phyloP scores from a whole-genome alignment of 2,888 invertebrate species.

The Dryocosmus kuriphilus region DNA sequence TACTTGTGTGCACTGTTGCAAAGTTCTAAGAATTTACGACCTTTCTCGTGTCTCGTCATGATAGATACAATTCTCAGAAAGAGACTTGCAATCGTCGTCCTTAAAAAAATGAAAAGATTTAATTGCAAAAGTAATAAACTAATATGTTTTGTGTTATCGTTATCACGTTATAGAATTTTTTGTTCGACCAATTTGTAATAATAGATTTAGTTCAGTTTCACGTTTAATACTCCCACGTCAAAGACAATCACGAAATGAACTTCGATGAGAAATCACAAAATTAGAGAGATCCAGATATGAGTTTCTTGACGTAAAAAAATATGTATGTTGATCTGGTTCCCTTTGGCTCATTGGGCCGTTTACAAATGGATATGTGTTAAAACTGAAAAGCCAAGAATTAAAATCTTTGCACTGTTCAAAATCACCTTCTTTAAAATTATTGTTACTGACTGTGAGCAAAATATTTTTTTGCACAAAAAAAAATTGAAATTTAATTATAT shows the following conservation, averaged over 20 bases:
- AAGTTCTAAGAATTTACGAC: neutral
- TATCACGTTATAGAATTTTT: neutral
- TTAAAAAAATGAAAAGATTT: neutral
- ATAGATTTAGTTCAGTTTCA: constrained; percentile 7
- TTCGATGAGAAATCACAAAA: constrained; percentile 23
- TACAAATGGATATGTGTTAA: constrained; percentile 26
- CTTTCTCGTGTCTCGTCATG: neutral
- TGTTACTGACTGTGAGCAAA: neutral
- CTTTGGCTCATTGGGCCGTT: constrained; percentile 13
- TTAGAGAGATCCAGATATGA: constrained; percentile 16
- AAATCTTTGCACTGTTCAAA: neutral
- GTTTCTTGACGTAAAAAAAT: constrained; percentile 9
- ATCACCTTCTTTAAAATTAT: neutral
- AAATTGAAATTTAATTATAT: neutral
- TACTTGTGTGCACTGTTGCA: neutral
- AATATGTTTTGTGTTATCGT: neutral
- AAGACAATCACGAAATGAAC: constrained; percentile 2
- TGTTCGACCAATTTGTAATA: constrained; percentile 27
- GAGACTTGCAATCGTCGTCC: neutral
- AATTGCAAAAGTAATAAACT: constrained; percentile 15
- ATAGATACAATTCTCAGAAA: neutral
- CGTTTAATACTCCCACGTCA: neutral
- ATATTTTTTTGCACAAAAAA: neutral
- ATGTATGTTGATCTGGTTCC: constrained; percentile 27
- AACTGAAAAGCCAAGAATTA: neutral